Percentiles rank a stretch among this genome's conserved stretches.
Conservation (phyloP, 2,113 vertebrate species). For the Empidonax traillii region DNA sequence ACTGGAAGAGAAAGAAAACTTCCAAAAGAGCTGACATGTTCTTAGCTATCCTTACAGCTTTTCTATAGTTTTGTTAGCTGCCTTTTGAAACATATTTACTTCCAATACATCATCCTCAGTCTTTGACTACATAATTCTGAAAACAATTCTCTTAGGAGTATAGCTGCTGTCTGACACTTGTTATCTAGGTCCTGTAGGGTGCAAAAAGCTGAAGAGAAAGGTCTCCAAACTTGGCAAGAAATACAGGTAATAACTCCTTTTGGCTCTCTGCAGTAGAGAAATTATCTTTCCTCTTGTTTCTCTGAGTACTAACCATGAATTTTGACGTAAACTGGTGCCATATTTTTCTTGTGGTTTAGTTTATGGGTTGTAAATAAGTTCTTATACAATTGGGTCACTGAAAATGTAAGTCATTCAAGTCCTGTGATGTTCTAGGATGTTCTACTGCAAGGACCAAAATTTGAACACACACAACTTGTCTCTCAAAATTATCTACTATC, state of each 20-base stretch:
- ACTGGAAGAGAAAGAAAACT: neutral
- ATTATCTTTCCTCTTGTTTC: neutral
- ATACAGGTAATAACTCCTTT: neutral
- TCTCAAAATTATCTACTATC: neutral
- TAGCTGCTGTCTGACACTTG: neutral
- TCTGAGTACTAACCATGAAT: rapidly evolving
- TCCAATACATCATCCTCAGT: neutral
- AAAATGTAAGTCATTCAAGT: neutral
- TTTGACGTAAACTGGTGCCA: neutral
- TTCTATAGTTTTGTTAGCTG: neutral
- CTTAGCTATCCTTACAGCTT: neutral
- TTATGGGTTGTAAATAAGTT: neutral
- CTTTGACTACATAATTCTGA: neutral
- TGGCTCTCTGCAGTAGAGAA: neutral
- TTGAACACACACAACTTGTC: rapidly evolving
- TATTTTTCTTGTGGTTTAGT: neutral
- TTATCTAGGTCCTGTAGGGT: neutral
- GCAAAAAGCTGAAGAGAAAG: neutral
- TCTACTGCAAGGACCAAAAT: neutral
- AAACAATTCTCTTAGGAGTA: neutral
- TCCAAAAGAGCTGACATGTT: neutral
- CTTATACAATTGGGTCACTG: neutral
- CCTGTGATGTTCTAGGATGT: neutral
- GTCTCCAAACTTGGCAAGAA: neutral
- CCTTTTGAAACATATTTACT: neutral